phyloP scores from a whole-genome alignment of 2,888 invertebrate genomes.

The Drosophila suboccidentalis region DNA sequence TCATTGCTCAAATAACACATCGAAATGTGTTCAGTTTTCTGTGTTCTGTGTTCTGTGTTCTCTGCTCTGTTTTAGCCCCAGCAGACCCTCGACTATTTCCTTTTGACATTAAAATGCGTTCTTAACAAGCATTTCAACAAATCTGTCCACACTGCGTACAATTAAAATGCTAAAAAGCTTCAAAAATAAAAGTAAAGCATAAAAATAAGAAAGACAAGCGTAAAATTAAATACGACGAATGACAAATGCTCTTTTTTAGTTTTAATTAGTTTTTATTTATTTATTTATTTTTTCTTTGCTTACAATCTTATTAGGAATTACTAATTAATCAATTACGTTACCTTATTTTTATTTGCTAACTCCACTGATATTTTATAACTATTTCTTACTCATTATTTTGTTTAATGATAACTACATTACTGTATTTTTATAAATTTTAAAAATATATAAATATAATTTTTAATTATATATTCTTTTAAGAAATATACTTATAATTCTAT shows the following conservation, averaged over 20 bases:
- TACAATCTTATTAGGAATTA: too few relatives aligned
- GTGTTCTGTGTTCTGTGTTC: slow-evolving; percentile 1
- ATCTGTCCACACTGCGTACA: slow-evolving; percentile 70
- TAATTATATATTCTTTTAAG: too few relatives aligned
- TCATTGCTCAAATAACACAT: slow-evolving; percentile 73
- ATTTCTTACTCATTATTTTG: too few relatives aligned
- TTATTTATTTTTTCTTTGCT: background rate
- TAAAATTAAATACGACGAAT: background rate
- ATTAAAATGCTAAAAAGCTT: slow-evolving; percentile 73
- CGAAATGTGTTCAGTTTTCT: slow-evolving; percentile 32
- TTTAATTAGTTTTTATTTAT: background rate
- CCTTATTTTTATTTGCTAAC: too few relatives aligned
- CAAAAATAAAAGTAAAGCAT: slow-evolving; percentile 19
- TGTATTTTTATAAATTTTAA: too few relatives aligned
- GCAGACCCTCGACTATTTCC: slow-evolving; percentile 46
- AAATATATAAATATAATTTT: too few relatives aligned
- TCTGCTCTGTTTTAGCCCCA: slow-evolving; percentile 2
- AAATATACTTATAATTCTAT: too few relatives aligned
- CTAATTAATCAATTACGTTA: too few relatives aligned
- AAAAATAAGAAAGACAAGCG: background rate
- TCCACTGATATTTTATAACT: too few relatives aligned
- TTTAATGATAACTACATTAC: too few relatives aligned
- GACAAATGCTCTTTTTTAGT: slow-evolving; percentile 15
- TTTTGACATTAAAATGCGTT: slow-evolving; percentile 75
- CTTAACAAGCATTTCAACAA: slow-evolving; percentile 79